Percentiles rank a stretch among this genome's conserved stretches.
phyloP scores from a whole-genome alignment of 2,888 invertebrate species.

The Allacma fusca region DNA sequence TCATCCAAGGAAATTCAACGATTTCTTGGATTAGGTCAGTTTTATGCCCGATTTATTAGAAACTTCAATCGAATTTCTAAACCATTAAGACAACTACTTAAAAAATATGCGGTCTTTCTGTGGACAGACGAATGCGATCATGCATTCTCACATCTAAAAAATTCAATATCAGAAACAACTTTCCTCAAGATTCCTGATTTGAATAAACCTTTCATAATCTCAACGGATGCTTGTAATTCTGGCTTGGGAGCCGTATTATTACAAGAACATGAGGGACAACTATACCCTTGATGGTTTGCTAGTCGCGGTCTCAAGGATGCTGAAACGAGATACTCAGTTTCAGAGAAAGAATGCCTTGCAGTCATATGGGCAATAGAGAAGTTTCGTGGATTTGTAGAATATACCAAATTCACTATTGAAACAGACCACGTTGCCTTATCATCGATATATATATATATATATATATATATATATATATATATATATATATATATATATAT shows the following conservation, averaged over 20 bases:
- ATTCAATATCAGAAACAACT: constrained; percentile 45
- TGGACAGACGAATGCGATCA: constrained; percentile 42
- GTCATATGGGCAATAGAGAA: too few species aligned
- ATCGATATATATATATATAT: constrained; percentile 66
- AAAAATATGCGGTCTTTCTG: constrained; percentile 42
- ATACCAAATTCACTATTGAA: too few species aligned
- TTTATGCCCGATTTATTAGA: too few species aligned
- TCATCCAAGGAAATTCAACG: constrained; percentile 39
- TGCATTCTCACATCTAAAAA: constrained; percentile 42
- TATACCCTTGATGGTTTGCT: constrained; percentile 58
- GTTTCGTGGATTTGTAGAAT: too few species aligned
- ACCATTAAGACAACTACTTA: constrained; percentile 45
- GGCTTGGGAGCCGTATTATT: constrained; percentile 62
- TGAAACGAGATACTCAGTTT: too few species aligned
- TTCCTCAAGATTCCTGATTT: constrained; percentile 58
- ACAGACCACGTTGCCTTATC: constrained; percentile 66
- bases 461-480: too few species aligned
- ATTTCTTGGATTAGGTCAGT: constrained; percentile 49
- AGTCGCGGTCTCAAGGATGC: constrained; percentile 63
- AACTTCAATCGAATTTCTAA: constrained; percentile 41
- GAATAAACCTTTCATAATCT: constrained; percentile 57
- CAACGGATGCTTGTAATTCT: constrained; percentile 60
- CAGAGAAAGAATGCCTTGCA: too few species aligned
- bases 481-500: too few species aligned
- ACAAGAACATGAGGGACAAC: constrained; percentile 57